These are phyloP conservation scores for Clarias macrocephalus DNA, from an alignment of 2,113 vertebrate species.

Conservation along the genomic window DNA sequence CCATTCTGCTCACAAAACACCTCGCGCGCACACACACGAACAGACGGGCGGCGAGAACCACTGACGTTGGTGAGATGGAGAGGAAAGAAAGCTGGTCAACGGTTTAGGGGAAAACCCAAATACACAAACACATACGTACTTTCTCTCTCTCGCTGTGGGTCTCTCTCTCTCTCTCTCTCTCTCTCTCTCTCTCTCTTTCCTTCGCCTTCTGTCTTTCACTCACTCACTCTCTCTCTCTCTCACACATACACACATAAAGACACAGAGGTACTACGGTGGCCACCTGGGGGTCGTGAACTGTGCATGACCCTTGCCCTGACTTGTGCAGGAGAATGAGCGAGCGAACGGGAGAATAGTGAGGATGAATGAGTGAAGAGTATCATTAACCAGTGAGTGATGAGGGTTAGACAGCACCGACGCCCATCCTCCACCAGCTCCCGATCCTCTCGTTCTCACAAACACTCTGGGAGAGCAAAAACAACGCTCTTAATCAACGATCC, in stretches of 20 bases:
- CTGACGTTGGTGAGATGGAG: constrained; percentile 20
- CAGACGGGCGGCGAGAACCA: constrained; percentile 28
- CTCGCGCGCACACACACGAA: background rate
- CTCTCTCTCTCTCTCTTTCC: background rate
- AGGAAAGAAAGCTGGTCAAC: constrained; percentile 38
- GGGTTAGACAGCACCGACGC: constrained; percentile 75
- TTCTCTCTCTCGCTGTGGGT: too few species aligned
- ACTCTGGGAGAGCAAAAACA: constrained; percentile 42
- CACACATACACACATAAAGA: constrained; percentile 41
- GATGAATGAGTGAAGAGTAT: constrained; percentile 65
- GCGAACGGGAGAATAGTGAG: constrained; percentile 56
- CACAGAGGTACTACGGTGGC: constrained; percentile 76
- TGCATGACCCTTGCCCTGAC: constrained; percentile 88
- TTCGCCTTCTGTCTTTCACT: background rate
- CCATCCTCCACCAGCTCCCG: constrained; percentile 62
- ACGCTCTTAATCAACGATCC: background rate
- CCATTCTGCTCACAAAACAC: constrained; percentile 50
- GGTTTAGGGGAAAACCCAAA: constrained; percentile 40
- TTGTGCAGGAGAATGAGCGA: constrained; percentile 74
- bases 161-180: background rate
- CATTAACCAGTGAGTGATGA: constrained; percentile 81
- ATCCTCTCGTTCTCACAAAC: constrained; percentile 58
- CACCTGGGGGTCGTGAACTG: constrained; percentile 99
- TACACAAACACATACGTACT: constrained; percentile 30
- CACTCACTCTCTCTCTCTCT: constrained; percentile 22